Evolutionary conservation across 2,888 invertebrate species (phyloP).

Genomic region (Drosophila cognata): DNA sequence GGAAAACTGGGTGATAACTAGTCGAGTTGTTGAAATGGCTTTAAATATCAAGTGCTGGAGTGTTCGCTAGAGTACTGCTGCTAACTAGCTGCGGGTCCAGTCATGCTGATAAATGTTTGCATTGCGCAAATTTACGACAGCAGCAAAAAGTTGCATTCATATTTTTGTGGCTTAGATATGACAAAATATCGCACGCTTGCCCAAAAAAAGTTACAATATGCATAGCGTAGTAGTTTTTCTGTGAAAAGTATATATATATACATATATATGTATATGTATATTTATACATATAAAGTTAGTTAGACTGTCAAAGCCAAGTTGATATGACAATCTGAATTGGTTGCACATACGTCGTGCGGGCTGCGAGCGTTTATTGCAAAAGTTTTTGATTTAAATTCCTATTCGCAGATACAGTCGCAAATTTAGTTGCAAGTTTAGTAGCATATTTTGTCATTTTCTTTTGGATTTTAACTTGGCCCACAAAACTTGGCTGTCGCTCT

Average conservation of each 20-base stretch:
- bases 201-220: constrained; percentile 45
- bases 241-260: neutral
- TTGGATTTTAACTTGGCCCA: constrained; percentile 14
- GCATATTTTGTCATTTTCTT: constrained; percentile 39
- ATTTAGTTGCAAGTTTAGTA: constrained; percentile 37
- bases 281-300: constrained; percentile 58
- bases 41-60: constrained; percentile 32
- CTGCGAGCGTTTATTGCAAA: constrained; percentile 62
- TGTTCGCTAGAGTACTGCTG: neutral
- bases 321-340: constrained; percentile 30
- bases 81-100: constrained; percentile 44
- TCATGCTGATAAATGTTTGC: constrained; percentile 74
- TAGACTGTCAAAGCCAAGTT: constrained; percentile 67
- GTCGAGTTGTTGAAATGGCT: neutral
- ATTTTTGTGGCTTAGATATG: constrained; percentile 75
- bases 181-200: constrained; percentile 63
- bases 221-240: constrained; percentile 4
- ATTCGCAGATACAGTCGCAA: constrained; percentile 33
- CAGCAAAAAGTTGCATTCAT: constrained; percentile 68
- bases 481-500: constrained; percentile 23
- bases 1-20: constrained; percentile 1
- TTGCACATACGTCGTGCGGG: constrained; percentile 46
- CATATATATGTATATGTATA: neutral
- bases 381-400: constrained; percentile 70
- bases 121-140: constrained; percentile 75